phyloP scores from a whole-genome alignment of 92 coral and sea anemone genomes.

The Epizoanthus illoricatus region DNA sequence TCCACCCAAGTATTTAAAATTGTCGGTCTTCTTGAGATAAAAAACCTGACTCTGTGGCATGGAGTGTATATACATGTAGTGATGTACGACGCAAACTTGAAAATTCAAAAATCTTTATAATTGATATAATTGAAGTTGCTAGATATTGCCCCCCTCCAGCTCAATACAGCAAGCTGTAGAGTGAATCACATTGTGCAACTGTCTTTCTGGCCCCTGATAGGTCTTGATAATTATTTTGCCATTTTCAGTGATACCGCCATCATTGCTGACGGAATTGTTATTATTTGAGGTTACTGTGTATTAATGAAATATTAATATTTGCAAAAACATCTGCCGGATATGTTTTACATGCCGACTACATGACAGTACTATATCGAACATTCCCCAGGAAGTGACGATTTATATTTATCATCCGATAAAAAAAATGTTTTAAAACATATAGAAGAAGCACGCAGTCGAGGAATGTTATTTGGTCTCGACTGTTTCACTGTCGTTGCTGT shows the following conservation, averaged over 20 bases:
- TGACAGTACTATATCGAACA: too few species aligned
- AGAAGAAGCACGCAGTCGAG: too few species aligned
- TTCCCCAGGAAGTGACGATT: too few species aligned
- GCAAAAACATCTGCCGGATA: constrained; percentile 10
- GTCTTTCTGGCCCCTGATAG: neutral
- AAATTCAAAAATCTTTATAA: too few species aligned
- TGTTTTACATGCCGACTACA: too few species aligned
- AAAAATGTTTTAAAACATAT: too few species aligned
- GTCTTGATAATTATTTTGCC: neutral
- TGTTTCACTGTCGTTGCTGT: too few species aligned
- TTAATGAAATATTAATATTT: constrained; percentile 23
- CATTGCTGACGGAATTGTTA: neutral
- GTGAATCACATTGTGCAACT: neutral
- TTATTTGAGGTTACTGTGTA: constrained; percentile 4
- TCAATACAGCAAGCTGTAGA: neutral
- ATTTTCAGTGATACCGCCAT: neutral
- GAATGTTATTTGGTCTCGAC: too few species aligned
- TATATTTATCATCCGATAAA: too few species aligned
- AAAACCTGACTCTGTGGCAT: neutral
- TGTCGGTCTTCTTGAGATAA: neutral
- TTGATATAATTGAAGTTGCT: too few species aligned
- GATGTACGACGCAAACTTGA: too few species aligned
- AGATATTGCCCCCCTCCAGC: neutral
- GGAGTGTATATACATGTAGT: too few species aligned
- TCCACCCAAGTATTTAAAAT: neutral